These are phyloP conservation scores for Stichopus chloronotus DNA, from an alignment of 35 echinoderm and acorn worm species.

Conservation along the genomic window DNA sequence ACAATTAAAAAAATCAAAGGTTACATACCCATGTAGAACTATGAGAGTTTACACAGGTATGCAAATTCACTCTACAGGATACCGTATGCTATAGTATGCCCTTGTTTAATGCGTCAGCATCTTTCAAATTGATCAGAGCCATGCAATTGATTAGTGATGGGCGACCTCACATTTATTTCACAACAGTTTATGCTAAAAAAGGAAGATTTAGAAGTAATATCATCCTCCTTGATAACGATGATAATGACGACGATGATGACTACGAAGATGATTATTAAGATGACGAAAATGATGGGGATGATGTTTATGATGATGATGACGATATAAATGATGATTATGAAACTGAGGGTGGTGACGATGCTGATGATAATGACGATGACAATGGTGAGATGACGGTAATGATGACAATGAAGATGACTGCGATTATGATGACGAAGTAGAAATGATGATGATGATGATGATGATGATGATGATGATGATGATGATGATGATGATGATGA, in stretches of 20 bases:
- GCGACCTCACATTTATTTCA: too few relatives aligned
- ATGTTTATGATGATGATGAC: not conserved
- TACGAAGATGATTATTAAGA: not conserved
- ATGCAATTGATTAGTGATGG: too few relatives aligned
- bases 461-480: not conserved
- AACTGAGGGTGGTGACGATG: not conserved
- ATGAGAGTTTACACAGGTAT: too few relatives aligned
- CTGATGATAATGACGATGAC: not conserved
- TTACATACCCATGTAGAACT: too few relatives aligned
- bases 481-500: not conserved
- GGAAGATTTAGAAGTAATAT: too few relatives aligned
- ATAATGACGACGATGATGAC: not conserved
- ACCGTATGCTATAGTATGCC: too few relatives aligned
- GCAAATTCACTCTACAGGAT: too few relatives aligned
- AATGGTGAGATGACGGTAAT: not conserved
- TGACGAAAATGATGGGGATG: not conserved
- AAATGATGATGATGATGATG: not conserved
- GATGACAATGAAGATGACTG: not conserved
- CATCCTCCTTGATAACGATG: not conserved
- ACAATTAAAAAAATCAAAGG: too few relatives aligned
- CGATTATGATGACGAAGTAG: not conserved
- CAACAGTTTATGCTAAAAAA: too few relatives aligned
- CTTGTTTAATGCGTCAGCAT: too few relatives aligned
- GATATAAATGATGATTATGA: not conserved
- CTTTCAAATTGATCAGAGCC: too few relatives aligned